These are phyloP conservation scores for Philhelius pedissequus DNA, from an alignment of 2,888 invertebrate genomes.

Conservation along the genomic window DNA sequence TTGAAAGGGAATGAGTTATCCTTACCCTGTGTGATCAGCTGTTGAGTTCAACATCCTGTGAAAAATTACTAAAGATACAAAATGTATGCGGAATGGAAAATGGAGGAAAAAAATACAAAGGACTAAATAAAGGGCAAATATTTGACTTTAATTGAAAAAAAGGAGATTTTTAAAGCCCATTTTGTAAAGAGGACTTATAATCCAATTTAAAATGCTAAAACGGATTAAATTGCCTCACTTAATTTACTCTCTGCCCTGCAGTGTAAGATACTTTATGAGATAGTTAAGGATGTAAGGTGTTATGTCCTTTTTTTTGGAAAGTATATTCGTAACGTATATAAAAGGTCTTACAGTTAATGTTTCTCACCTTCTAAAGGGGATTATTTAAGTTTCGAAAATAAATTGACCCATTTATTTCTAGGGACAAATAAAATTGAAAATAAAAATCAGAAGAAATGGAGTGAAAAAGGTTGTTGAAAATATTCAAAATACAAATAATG, in stretches of 20 bases:
- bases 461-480: neutral
- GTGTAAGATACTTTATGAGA: neutral
- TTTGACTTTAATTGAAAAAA: constrained; percentile 7
- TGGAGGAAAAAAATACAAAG: neutral
- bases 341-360: neutral
- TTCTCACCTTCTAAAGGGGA: neutral
- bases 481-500: neutral
- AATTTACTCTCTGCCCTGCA: neutral
- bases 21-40: constrained; percentile 5
- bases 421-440: neutral
- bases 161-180: neutral
- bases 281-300: neutral
- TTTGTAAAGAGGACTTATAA: neutral
- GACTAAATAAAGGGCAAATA: neutral
- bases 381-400: neutral
- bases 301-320: neutral
- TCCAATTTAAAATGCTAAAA: neutral
- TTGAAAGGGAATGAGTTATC: neutral
- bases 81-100: neutral
- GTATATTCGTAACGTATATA: neutral
- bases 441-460: neutral
- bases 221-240: constrained; percentile 17
- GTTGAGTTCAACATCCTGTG: constrained; percentile 14
- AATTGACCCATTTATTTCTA: constrained; percentile 1
- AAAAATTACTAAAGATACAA: constrained; percentile 5